Evolutionary conservation across 2,888 invertebrate species (phyloP).

Genomic region (Reticulitermes lucifugus): DNA sequence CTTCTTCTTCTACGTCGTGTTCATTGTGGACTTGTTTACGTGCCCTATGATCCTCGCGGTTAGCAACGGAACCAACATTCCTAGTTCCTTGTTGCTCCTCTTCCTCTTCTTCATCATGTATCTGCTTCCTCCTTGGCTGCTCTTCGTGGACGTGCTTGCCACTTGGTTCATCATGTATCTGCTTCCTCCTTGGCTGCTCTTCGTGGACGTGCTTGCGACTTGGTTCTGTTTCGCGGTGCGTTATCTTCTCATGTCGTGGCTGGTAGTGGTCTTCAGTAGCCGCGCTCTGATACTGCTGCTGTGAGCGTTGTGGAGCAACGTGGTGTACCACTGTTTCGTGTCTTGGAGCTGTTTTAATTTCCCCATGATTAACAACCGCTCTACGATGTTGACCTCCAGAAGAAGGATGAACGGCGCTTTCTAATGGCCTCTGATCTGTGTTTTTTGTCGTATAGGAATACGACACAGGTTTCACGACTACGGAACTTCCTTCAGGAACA

Average conservation of each 20-base stretch:
- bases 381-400: neutral
- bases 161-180: neutral
- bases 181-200: neutral
- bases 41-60: neutral
- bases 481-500: constrained; percentile 14
- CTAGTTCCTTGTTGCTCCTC: neutral
- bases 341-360: neutral
- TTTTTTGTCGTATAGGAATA: constrained; percentile 21
- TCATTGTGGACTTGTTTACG: neutral
- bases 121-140: neutral
- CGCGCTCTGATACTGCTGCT: neutral
- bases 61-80: neutral
- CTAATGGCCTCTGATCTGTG: neutral
- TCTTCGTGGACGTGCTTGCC: neutral
- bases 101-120: neutral
- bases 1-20: constrained; percentile 4
- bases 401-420: neutral
- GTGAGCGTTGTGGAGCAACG: neutral
- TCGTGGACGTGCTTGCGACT: neutral
- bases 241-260: neutral
- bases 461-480: constrained; percentile 3
- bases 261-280: neutral
- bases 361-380: neutral
- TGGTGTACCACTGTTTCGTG: neutral
- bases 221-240: neutral